phyloP scores from a whole-genome alignment of 2,797 vertebrate species.

The Sebastes vulpes region DNA sequence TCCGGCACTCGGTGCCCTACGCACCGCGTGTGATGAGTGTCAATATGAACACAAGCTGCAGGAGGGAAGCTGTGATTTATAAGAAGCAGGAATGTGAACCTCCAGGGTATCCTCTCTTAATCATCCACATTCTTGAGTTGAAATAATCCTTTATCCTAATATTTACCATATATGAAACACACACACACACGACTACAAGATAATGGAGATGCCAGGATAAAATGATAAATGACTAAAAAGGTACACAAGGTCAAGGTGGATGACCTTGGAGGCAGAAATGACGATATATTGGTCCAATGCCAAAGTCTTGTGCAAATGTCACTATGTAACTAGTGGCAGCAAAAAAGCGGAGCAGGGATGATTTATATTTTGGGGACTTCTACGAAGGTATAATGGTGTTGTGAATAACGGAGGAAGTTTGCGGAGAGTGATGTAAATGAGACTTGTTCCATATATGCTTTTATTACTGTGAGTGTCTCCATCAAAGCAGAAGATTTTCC shows the following conservation, averaged over 20 bases:
- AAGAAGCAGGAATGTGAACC: not conserved
- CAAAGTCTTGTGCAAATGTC: not conserved
- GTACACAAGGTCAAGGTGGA: too few species aligned
- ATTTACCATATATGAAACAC: not conserved
- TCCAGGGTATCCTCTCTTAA: not conserved
- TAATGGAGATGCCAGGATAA: not conserved
- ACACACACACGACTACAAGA: not conserved
- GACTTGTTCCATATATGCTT: not conserved
- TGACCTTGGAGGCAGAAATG: too few species aligned
- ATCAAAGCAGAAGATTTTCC: not conserved
- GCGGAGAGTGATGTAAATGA: not conserved
- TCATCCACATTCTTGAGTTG: not conserved
- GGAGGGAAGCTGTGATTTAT: not conserved
- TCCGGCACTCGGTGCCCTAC: too few species aligned
- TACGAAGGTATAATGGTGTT: not conserved
- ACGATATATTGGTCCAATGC: too few species aligned
- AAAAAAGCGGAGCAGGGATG: not conserved
- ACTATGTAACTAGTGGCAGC: not conserved
- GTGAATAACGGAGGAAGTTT: not conserved
- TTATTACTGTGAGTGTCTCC: not conserved
- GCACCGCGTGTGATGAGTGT: not conserved
- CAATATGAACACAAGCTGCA: not conserved
- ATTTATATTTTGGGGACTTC: not conserved
- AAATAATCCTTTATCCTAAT: not conserved
- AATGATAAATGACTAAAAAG: not conserved